A percentile compares a stretch with the other conserved stretches of the same genome.
Evolutionary conservation across 2,113 vertebrate genomes (phyloP).

Genomic region (Pristiophorus japonicus): DNA sequence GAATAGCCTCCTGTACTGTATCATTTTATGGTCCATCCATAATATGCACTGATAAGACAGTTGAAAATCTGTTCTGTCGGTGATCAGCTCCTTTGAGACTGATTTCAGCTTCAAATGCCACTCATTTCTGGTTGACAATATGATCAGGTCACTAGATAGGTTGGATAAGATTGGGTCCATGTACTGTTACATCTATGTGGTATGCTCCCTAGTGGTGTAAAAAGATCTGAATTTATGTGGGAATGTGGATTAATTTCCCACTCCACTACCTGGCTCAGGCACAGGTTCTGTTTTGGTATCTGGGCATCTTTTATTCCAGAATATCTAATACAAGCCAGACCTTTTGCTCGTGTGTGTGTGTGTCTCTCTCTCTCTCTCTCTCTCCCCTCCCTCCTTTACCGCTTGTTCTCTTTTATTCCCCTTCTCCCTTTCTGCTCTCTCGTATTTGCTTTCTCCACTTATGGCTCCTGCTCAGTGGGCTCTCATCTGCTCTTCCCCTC

Average conservation of each 20-base stretch:
- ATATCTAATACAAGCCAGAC: background rate
- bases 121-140: background rate
- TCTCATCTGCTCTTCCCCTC: background rate
- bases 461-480: background rate
- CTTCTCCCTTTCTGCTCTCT: background rate
- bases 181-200: no score
- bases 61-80: background rate
- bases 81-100: background rate
- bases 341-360: no score
- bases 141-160: no score
- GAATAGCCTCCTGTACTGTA: no score
- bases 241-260: background rate
- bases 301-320: background rate
- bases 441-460: background rate
- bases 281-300: background rate
- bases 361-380: background rate
- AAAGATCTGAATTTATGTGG: background rate
- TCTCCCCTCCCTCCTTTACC: background rate
- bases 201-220: background rate
- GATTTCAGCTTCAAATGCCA: background rate
- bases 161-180: background rate
- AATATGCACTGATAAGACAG: background rate
- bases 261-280: background rate
- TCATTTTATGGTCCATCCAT: background rate
- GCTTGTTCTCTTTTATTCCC: background rate